phyloP scores from a whole-genome alignment of 2,113 vertebrate species.

The Ceyx melanurus region DNA sequence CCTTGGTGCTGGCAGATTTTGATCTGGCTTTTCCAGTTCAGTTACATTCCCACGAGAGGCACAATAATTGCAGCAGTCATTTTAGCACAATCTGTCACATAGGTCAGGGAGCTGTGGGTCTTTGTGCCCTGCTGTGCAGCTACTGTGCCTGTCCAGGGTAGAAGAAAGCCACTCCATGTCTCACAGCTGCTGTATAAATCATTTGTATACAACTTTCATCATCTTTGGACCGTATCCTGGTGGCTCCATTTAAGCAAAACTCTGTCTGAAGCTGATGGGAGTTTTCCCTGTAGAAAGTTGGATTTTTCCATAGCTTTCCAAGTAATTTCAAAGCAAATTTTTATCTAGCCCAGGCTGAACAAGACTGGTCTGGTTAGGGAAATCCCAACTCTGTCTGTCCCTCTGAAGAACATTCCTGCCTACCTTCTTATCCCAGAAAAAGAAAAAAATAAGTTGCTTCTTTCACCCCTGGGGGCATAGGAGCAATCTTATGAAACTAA shows the following conservation, averaged over 20 bases:
- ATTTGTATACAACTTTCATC: not conserved
- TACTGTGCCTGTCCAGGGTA: accelerated
- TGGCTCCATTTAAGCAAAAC: not conserved
- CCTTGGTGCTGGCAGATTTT: not conserved
- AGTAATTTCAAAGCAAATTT: conserved; percentile 12
- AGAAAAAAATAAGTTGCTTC: not conserved
- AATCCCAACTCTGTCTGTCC: not conserved
- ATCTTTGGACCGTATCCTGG: not conserved
- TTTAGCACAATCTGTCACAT: not conserved
- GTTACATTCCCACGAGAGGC: conserved; percentile 18
- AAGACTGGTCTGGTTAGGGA: not conserved
- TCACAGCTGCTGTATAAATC: not conserved
- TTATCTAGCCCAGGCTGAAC: not conserved
- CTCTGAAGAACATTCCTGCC: not conserved
- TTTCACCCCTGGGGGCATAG: not conserved
- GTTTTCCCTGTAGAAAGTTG: not conserved
- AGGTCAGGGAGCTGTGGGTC: accelerated
- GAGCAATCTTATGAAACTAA: not conserved
- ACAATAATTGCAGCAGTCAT: not conserved
- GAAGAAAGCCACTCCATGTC: not conserved
- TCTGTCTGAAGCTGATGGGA: not conserved
- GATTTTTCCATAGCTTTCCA: not conserved
- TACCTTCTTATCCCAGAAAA: not conserved
- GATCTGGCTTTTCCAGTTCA: conserved; percentile 48
- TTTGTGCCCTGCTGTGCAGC: not conserved